Conservation (phyloP, 2,797 vertebrate genomes). For the Artibeus jamaicensis region DNA sequence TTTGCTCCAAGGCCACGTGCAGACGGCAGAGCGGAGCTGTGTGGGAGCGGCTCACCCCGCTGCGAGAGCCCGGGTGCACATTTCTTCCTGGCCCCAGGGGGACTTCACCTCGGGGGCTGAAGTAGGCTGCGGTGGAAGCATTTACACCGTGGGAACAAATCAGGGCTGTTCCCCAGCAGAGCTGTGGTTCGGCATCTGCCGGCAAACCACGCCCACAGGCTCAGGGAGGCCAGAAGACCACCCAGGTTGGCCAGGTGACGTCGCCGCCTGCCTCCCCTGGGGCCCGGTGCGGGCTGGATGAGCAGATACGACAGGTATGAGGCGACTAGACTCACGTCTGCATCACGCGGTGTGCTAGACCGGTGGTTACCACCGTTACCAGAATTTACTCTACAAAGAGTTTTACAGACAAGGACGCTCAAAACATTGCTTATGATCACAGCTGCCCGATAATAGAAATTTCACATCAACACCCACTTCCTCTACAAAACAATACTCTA, state of each 20-base stretch:
- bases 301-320: neutral
- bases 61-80: rapidly evolving
- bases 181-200: neutral
- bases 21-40: neutral
- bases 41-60: rapidly evolving
- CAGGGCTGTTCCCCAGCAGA: neutral
- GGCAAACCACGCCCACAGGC: neutral
- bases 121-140: neutral
- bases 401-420: neutral
- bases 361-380: too few relatives aligned
- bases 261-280: neutral
- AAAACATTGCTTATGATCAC: neutral
- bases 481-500: neutral
- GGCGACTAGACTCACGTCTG: neutral
- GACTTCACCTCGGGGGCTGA: neutral
- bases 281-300: neutral
- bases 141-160: neutral
- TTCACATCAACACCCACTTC: neutral
- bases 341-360: neutral
- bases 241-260: neutral
- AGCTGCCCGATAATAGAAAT: neutral
- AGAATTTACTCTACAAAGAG: neutral
- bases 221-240: neutral
- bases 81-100: neutral
- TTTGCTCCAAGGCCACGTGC: neutral